phyloP scores from a whole-genome alignment of 2,888 invertebrate species.

The Anoncus sp. region DNA sequence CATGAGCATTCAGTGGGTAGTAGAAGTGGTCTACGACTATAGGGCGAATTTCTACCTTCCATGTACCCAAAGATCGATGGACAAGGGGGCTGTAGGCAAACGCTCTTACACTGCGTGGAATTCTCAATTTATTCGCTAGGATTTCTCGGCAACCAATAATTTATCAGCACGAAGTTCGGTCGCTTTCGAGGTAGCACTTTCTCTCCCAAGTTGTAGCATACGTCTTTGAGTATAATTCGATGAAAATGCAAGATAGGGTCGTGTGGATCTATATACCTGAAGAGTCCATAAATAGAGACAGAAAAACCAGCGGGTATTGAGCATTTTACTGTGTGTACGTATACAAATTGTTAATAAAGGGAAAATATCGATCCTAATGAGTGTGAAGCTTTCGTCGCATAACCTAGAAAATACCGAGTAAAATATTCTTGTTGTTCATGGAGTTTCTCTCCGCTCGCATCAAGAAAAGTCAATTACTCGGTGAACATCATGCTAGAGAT shows the following conservation, averaged over 20 bases:
- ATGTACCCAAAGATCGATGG: constrained; percentile 35
- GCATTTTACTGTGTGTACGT: background rate
- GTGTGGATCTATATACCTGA: too few relatives aligned
- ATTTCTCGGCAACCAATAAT: constrained; percentile 66
- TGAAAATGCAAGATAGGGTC: constrained; percentile 11
- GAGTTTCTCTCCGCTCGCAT: background rate
- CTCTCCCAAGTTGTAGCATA: constrained; percentile 7
- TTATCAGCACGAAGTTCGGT: constrained; percentile 57
- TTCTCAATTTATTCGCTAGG: constrained; percentile 46
- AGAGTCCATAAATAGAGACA: too few relatives aligned
- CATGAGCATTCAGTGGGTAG: background rate
- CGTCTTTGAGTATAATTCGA: constrained; percentile 16
- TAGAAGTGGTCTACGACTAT: constrained; percentile 4
- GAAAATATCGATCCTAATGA: constrained; percentile 19
- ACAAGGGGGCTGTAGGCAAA: background rate
- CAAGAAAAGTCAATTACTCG: constrained; percentile 9
- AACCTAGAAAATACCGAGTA: background rate
- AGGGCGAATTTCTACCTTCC: background rate
- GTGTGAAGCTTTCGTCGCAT: background rate
- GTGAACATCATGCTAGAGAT: constrained; percentile 1
- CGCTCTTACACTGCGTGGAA: background rate
- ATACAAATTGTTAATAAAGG: constrained; percentile 2
- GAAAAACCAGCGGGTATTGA: background rate
- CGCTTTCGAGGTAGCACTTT: constrained; percentile 29
- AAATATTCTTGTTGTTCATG: background rate